Evolutionary conservation across 2,888 invertebrate species (phyloP).

Genomic region (Meta bourneti): DNA sequence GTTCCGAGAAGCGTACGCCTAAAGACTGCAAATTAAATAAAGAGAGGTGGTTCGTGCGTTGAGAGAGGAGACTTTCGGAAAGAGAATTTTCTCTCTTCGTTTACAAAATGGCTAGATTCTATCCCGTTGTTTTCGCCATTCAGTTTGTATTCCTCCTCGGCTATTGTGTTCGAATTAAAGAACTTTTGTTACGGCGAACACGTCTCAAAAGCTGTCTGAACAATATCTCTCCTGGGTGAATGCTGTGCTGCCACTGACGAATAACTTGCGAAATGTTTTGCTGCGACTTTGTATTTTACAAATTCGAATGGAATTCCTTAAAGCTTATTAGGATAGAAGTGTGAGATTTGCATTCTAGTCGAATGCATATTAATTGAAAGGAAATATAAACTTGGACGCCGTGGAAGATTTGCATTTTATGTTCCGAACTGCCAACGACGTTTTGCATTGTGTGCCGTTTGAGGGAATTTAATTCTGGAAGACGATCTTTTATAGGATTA

Average conservation of each 20-base stretch:
- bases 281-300: neutral
- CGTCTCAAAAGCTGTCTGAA: constrained; percentile 23
- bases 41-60: constrained; percentile 46
- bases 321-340: neutral
- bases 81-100: constrained; percentile 26
- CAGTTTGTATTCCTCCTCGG: constrained; percentile 11
- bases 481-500: neutral
- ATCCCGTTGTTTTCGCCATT: constrained; percentile 5
- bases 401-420: neutral
- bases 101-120: constrained; percentile 26
- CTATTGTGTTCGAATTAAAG: constrained; percentile 44
- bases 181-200: constrained; percentile 30
- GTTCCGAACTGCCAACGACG: neutral
- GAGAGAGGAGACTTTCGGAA: constrained; percentile 9
- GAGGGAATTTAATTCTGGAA: neutral
- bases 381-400: neutral
- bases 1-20: constrained; percentile 12
- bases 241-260: neutral
- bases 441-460: neutral
- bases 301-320: neutral
- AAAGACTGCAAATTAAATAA: constrained; percentile 61
- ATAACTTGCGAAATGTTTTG: constrained; percentile 2
- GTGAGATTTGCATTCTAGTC: neutral
- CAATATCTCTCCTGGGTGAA: constrained; percentile 17
- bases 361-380: neutral